phyloP scores from a whole-genome alignment of 35 echinoderm and acorn worm species.

The Lytechinus variegatus region DNA sequence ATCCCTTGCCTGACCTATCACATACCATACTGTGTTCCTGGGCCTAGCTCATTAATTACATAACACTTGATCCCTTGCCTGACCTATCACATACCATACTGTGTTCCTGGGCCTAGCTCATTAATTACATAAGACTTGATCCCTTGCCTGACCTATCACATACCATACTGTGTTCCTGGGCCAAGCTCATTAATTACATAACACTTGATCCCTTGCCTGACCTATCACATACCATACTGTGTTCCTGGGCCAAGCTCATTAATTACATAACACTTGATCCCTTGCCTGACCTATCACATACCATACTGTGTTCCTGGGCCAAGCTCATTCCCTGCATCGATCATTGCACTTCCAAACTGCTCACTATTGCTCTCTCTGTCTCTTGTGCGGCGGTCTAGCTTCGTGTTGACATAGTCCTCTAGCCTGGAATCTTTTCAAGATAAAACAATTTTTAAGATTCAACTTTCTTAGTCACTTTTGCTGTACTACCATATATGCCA shows the following conservation, averaged over 20 bases:
- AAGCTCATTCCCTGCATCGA: slow-evolving; percentile 86
- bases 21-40: slow-evolving; percentile 93
- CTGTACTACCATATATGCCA: too few relatives aligned
- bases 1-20: too few relatives aligned
- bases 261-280: neutral
- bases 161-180: slow-evolving; percentile 95
- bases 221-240: slow-evolving; percentile 68
- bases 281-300: neutral
- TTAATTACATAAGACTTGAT: slow-evolving; percentile 21
- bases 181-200: slow-evolving; percentile 87
- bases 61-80: too few relatives aligned
- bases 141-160: neutral
- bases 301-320: slow-evolving; percentile 98
- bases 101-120: slow-evolving; percentile 94
- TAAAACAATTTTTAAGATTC: neutral
- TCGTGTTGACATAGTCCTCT: slow-evolving; percentile 85
- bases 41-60: slow-evolving; percentile 91
- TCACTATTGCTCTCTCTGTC: slow-evolving; percentile 84
- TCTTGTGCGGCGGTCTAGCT: slow-evolving; percentile 77
- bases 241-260: slow-evolving; percentile 78
- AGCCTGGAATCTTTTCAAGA: slow-evolving; percentile 66
- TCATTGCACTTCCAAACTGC: slow-evolving; percentile 55
- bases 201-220: too few relatives aligned
- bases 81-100: slow-evolving; percentile 64
- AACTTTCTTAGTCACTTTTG: too few relatives aligned